A percentile compares a stretch with the other conserved stretches of the same genome.
These are phyloP conservation scores for Pseudochaenichthys georgianus DNA, from an alignment of 2,797 vertebrate species.

Conservation along the genomic window DNA sequence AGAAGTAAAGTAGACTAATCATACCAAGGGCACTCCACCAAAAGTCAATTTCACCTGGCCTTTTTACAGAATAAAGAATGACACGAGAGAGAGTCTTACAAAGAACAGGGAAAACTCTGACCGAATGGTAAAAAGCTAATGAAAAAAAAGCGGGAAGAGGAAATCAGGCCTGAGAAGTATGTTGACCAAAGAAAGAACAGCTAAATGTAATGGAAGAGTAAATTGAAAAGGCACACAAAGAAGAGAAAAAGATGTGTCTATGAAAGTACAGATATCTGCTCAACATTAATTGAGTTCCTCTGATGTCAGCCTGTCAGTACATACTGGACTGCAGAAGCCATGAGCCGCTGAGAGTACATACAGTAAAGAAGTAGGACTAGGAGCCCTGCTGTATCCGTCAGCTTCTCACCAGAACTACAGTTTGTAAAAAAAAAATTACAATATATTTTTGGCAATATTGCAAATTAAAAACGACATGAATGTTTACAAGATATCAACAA, in stretches of 20 bases:
- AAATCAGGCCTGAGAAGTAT: conserved; percentile 15
- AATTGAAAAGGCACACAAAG: conserved; percentile 35
- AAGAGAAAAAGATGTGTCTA: conserved; percentile 24
- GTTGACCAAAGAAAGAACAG: conserved; percentile 20
- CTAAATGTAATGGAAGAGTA: conserved; percentile 14
- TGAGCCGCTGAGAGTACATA: conserved; percentile 42
- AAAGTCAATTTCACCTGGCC: conserved; percentile 65
- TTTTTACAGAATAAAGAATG: conserved; percentile 56
- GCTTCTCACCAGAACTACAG: not conserved
- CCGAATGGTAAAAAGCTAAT: conserved; percentile 29
- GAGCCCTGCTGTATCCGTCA: conserved; percentile 4
- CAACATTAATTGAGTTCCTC: conserved; percentile 74
- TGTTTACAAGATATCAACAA: too few relatives aligned
- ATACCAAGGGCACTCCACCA: conserved; percentile 46
- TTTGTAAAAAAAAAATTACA: too few relatives aligned
- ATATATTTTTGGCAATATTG: too few relatives aligned
- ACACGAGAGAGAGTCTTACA: conserved; percentile 57
- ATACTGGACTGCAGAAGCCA: conserved; percentile 67
- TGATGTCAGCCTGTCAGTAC: conserved; percentile 78
- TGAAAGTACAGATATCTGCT: conserved; percentile 74
- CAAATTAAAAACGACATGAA: too few relatives aligned
- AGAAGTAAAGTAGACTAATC: conserved; percentile 37
- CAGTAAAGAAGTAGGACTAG: not conserved
- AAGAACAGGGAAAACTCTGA: conserved; percentile 34
- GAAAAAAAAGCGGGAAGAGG: not conserved